These are phyloP conservation scores for Philotrypesis tridentata DNA, from an alignment of 1,140 invertebrate species.

Conservation along the genomic window DNA sequence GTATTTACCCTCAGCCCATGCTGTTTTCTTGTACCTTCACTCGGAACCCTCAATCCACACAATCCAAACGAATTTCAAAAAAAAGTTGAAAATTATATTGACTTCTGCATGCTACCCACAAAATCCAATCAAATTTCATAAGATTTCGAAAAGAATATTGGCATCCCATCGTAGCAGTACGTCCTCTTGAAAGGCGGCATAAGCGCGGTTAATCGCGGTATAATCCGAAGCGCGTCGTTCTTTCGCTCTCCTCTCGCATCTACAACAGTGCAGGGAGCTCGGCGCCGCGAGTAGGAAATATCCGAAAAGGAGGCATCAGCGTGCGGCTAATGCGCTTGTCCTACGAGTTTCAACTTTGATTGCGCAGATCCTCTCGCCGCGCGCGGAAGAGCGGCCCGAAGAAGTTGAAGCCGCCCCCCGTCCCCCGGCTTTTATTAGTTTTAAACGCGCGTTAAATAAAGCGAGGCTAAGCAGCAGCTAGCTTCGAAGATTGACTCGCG, in stretches of 20 bases:
- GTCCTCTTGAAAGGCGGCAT: too few species aligned
- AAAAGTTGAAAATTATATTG: too few species aligned
- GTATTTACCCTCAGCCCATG: too few species aligned
- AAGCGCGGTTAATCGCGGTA: conserved; percentile 26
- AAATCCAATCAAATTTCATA: too few species aligned
- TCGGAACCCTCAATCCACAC: too few species aligned
- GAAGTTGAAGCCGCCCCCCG: conserved; percentile 33
- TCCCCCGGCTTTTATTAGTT: conserved; percentile 68
- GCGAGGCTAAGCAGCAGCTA: conserved; percentile 57
- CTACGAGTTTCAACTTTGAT: conserved; percentile 54
- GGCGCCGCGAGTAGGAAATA: neutral
- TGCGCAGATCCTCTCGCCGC: conserved; percentile 52
- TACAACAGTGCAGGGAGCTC: too few species aligned
- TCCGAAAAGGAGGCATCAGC: conserved; percentile 45
- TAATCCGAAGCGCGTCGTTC: neutral
- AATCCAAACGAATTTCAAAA: too few species aligned
- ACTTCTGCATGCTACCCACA: too few species aligned
- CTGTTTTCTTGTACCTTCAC: too few species aligned
- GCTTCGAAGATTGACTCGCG: conserved; percentile 53
- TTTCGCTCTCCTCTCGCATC: neutral
- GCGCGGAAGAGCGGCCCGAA: too few species aligned
- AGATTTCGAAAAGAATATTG: too few species aligned
- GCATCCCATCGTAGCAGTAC: too few species aligned
- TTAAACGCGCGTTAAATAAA: conserved; percentile 74
- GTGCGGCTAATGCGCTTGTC: conserved; percentile 51